Evolutionary conservation across 2,113 vertebrate species (phyloP).

Genomic region (Solea senegalensis): DNA sequence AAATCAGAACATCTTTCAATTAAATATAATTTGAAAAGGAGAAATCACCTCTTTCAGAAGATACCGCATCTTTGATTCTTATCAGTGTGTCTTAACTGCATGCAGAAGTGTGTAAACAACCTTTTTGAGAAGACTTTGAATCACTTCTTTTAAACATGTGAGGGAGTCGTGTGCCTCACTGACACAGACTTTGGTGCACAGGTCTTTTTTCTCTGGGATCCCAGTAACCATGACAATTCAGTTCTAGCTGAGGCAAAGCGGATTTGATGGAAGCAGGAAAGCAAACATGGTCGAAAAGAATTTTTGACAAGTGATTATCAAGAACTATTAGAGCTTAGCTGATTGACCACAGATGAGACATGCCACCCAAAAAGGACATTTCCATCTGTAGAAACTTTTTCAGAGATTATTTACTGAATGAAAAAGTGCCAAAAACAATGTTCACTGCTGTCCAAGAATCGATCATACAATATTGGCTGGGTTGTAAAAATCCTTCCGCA

Average conservation of each 20-base stretch:
- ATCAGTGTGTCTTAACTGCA: too few relatives aligned
- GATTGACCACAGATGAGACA: constrained; percentile 25
- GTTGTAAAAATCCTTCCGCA: constrained; percentile 37
- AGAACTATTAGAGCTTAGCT: constrained; percentile 62
- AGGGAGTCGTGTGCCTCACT: constrained; percentile 11
- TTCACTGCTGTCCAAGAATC: constrained; percentile 48
- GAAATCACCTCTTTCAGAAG: too few relatives aligned
- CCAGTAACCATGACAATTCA: constrained; percentile 4
- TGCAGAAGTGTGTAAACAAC: too few relatives aligned
- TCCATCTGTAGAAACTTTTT: constrained; percentile 55
- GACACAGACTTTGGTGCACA: constrained; percentile 12
- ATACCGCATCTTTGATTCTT: too few relatives aligned
- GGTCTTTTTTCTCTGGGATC: constrained; percentile 4
- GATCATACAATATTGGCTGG: constrained; percentile 54
- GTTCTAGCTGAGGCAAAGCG: constrained; percentile 32
- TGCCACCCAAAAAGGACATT: constrained; percentile 45
- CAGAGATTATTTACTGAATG: constrained; percentile 66
- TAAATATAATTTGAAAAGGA: too few relatives aligned
- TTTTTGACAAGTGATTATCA: constrained; percentile 71
- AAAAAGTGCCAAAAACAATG: constrained; percentile 69
- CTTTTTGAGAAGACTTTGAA: constrained; percentile 9
- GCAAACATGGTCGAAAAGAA: constrained; percentile 38
- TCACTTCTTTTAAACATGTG: constrained; percentile 9
- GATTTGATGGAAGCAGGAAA: constrained; percentile 33
- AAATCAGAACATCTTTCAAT: too few relatives aligned